phyloP scores from a whole-genome alignment of 1,140 invertebrate genomes.

The Papilio helenus region DNA sequence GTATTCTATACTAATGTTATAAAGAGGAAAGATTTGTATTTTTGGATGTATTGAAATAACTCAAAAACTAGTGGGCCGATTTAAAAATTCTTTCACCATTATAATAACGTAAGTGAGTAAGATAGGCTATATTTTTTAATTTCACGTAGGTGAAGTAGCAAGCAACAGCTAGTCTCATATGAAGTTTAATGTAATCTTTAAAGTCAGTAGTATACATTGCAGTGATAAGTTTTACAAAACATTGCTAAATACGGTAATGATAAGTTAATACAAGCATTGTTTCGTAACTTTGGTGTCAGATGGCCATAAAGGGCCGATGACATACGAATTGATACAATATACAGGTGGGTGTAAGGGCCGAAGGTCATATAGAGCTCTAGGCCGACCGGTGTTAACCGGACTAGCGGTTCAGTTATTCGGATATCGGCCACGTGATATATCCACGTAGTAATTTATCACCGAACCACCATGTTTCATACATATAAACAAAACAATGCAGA shows the following conservation, averaged over 20 bases:
- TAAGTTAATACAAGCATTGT: not conserved
- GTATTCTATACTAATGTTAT: too few species aligned
- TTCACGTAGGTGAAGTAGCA: too few species aligned
- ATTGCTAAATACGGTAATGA: not conserved
- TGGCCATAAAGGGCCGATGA: not conserved
- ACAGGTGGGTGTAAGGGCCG: conserved; percentile 3
- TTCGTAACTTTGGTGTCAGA: not conserved
- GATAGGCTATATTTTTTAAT: too few species aligned
- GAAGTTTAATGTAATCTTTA: not conserved
- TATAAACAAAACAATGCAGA: conserved; percentile 32
- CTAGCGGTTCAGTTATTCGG: not conserved
- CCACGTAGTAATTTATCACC: conserved; percentile 11
- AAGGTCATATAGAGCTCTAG: conserved; percentile 6
- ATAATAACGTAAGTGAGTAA: too few species aligned
- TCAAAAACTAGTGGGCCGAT: too few species aligned
- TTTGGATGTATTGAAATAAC: too few species aligned
- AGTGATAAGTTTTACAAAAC: conserved; percentile 5
- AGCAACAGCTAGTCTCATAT: too few species aligned
- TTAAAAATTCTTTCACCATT: too few species aligned
- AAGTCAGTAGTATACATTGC: not conserved
- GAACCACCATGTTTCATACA: conserved; percentile 20
- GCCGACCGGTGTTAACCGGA: not conserved
- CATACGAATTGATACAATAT: not conserved
- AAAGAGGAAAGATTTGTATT: too few species aligned
- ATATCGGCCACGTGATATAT: conserved; percentile 4